Conservation (phyloP, 2,113 vertebrate genomes). For the Nycticryphes semicollaris region DNA sequence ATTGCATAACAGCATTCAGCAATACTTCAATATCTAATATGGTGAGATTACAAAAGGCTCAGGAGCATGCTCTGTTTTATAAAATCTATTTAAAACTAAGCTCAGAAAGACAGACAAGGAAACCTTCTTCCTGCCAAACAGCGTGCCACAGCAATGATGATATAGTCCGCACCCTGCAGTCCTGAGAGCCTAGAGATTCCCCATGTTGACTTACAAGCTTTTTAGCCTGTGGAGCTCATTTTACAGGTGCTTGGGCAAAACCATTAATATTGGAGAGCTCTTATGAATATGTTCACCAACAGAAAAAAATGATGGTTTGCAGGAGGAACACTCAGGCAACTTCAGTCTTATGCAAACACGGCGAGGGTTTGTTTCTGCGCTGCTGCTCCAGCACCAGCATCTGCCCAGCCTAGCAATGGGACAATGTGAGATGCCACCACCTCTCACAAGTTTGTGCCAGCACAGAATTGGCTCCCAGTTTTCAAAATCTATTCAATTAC, state of each 20-base stretch:
- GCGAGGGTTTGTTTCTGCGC: neutral
- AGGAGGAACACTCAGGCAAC: rapidly evolving
- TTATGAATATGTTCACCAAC: neutral
- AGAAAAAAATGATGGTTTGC: neutral
- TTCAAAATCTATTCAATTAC: neutral
- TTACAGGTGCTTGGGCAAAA: neutral
- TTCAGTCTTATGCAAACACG: neutral
- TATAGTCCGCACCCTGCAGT: neutral
- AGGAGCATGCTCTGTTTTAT: neutral
- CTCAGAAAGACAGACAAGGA: neutral
- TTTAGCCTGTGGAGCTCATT: neutral
- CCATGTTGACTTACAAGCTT: neutral
- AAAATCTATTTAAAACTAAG: slow-evolving; percentile 3
- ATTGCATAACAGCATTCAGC: neutral
- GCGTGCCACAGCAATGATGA: neutral
- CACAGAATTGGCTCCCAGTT: neutral
- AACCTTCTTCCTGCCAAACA: neutral
- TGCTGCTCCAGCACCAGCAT: neutral
- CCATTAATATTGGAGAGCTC: neutral
- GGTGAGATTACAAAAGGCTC: neutral
- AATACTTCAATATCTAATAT: neutral
- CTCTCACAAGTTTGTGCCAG: neutral
- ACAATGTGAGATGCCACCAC: rapidly evolving
- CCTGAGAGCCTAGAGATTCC: neutral
- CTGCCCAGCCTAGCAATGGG: neutral